Evolutionary conservation across 2,888 invertebrate genomes (phyloP), one percentile per base, ranked within the genome.

Genomic region (Tillus elongatus): DNA sequence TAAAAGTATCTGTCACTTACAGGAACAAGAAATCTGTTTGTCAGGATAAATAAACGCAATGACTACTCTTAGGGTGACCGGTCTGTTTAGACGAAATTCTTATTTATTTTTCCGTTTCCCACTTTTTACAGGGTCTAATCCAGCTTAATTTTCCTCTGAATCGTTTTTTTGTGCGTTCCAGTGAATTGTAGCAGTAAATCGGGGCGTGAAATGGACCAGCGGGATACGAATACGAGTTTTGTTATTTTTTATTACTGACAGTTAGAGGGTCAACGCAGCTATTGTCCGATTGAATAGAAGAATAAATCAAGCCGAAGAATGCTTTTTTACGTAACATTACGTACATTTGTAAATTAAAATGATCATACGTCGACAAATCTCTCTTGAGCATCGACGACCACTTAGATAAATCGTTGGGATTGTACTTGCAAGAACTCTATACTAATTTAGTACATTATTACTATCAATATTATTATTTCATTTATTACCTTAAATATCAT

Each of bases 71-170:
- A n/a, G n/a, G n/a, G 24, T n/a, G 24, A n/a, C 6, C 24, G 24
- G 24, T 19, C 24, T 6, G 24, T n/a, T 8, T 39, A 40, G 45
- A 49, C 51, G 50, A 52, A 53, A 57, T 56, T 53, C 58, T 62
- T 62, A 62, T 64, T 64, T 64, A 64, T 63, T 62, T 61, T 63
- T 64, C 63, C 63, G 63, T 54, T 64, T 63, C 60, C 62, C 61
- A 51, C 51, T 42, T 41, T 58, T 57, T 59, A 57, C 56, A 49
- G 49, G 53, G 54, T 46, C 53, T 61, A 63, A 62, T 62, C 58
- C 61, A 52, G 52, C 58, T 61, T 63, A 63, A 63, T 62, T 62
- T 61, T 55, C 61, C 52, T 59, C 55, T 55, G 55, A 54, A 41
- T 36, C 28, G 39, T 47, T 53, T 54, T 53, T 55, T 54, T 54